Base-by-base conservation (phyloP, 2,888 invertebrate genomes). In the Drosophila dives region DNA sequence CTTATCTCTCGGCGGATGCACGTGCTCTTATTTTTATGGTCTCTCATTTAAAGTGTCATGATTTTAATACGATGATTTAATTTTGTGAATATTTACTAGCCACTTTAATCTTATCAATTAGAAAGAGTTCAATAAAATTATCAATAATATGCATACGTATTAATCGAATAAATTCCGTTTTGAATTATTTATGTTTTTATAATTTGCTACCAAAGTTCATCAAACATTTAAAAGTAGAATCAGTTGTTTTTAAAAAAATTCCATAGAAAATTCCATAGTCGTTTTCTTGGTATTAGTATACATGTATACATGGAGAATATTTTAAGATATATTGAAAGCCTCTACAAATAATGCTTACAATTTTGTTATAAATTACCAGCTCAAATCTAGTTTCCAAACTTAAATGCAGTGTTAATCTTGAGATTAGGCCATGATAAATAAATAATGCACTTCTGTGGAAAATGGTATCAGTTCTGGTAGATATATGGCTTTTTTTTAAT, bases 1-100 rank as follows among this genome's bases (percentile, higher is more conserved):
- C 33, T 75, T 75, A 75, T 80, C 80, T 17, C 5, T 40, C 11
- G 33, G 3, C 1, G 8, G 40, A n/a, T 50, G 6, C 23, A 36
- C 6, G 15, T 34, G 11, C 11, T 40, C 3, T 38, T 68, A 63
- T 69, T 77, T 79, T 65, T 75, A 32, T 2, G 17, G 36, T 29
- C 60, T 54, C 51, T 64, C 12, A n/a, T 40, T 29, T 7, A 15
- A 26, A 40, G 12, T 40, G 55, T 38, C n/a, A 53, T 11, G 5
- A 45, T 29, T 34, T 6, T 17, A 15, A 64, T 15, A 40, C 3
- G 12, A 6, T 29, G 29, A 29, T 40, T 65, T 32, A 51, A 11
- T 36, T 45, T 40, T 42, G 20, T n/a, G 15, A 32, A 17, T 32
- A 20, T 26, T 50, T 23, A 15, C n/a, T 2, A 4, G 29, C n/a